These are phyloP conservation scores for Drosophila leontia DNA, from an alignment of 1,140 invertebrate species.

Conservation along the genomic window DNA sequence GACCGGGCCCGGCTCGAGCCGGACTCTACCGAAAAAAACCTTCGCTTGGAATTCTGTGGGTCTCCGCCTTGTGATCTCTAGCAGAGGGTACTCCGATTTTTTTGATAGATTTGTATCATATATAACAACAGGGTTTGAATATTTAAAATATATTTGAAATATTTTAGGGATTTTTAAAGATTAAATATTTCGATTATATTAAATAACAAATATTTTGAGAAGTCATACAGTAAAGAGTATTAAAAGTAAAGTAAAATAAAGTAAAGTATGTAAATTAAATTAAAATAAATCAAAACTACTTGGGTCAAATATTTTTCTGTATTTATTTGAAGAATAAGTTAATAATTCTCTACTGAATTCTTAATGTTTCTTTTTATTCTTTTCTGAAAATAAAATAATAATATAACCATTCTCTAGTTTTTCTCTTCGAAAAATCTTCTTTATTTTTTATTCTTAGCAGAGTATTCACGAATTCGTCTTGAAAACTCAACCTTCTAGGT, in stretches of 20 bases:
- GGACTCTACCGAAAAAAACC: conserved; percentile 57
- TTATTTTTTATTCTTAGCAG: not conserved
- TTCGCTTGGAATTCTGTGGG: conserved; percentile 71
- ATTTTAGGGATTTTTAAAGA: not conserved
- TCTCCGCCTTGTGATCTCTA: conserved; percentile 4
- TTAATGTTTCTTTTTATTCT: too few relatives aligned
- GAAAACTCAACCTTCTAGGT: not conserved
- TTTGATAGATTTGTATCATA: not conserved
- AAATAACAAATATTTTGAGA: not conserved
- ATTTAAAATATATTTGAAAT: not conserved
- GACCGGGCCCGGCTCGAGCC: conserved; percentile 29
- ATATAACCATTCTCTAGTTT: not conserved
- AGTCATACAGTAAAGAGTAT: not conserved
- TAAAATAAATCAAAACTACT: too few relatives aligned
- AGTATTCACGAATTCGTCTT: conserved; percentile 4
- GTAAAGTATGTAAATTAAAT: too few relatives aligned
- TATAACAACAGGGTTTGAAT: not conserved
- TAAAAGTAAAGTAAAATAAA: too few relatives aligned
- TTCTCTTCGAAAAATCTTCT: too few relatives aligned
- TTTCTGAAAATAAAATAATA: too few relatives aligned
- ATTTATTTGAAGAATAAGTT: too few relatives aligned
- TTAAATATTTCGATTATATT: not conserved
- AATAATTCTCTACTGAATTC: too few relatives aligned
- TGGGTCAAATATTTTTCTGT: too few relatives aligned
- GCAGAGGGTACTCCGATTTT: not conserved